Evolutionary conservation across 2,797 vertebrate species (phyloP).

Genomic region (Peromyscus melanophrys): DNA sequence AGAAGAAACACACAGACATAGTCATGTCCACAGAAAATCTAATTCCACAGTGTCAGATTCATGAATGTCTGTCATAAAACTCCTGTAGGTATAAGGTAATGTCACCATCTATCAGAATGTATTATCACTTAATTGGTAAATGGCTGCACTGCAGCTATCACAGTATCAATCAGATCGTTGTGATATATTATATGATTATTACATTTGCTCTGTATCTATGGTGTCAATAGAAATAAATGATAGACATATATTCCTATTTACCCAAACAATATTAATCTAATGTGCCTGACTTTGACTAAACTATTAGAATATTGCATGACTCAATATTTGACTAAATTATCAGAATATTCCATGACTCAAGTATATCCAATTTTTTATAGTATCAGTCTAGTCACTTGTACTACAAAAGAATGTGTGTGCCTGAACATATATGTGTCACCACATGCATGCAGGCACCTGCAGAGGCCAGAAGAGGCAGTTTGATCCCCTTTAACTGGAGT

Average conservation of each 20-base stretch:
- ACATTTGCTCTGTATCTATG: background rate
- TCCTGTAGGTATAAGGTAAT: background rate
- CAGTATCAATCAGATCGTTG: background rate
- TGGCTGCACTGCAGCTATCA: background rate
- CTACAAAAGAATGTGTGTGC: background rate
- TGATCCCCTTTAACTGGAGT: background rate
- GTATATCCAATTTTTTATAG: background rate
- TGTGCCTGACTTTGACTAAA: background rate
- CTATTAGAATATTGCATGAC: too few species aligned
- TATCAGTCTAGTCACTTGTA: background rate
- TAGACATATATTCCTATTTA: background rate
- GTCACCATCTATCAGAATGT: background rate
- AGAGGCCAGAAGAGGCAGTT: background rate
- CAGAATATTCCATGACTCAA: background rate
- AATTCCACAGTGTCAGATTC: constrained; percentile 6
- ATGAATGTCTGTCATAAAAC: background rate
- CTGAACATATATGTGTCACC: background rate
- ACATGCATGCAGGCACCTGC: background rate
- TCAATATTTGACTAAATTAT: background rate
- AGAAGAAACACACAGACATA: background rate
- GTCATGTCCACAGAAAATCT: background rate
- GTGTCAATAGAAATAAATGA: background rate
- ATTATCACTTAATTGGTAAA: background rate
- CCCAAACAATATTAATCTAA: background rate
- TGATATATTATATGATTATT: background rate